These are phyloP conservation scores for Schizaphis graminum DNA, from an alignment of 2,888 invertebrate species.

Conservation along the genomic window DNA sequence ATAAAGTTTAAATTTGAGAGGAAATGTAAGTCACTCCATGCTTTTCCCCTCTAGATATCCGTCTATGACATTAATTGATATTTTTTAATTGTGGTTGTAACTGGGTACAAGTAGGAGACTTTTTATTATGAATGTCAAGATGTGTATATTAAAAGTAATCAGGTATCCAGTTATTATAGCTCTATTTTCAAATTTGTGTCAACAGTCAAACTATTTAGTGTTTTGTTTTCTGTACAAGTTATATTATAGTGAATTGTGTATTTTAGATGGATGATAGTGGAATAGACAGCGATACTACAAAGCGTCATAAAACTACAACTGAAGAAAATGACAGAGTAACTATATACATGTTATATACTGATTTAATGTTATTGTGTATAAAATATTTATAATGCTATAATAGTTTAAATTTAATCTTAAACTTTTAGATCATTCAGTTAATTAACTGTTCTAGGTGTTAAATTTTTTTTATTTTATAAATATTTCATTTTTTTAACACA, in stretches of 20 bases:
- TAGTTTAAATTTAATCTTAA: background rate
- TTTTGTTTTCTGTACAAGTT: background rate
- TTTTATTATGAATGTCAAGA: background rate
- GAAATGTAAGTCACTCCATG: too few relatives aligned
- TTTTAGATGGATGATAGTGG: slow-evolving; percentile 74
- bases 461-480: background rate
- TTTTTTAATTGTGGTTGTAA: background rate
- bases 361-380: background rate
- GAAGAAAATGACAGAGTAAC: slow-evolving; percentile 53
- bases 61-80: background rate
- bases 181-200: background rate
- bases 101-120: background rate
- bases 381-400: background rate
- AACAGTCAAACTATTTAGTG: background rate
- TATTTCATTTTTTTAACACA: background rate
- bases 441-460: background rate
- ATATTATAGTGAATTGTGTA: background rate
- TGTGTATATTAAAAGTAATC: background rate
- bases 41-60: background rate
- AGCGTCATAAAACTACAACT: slow-evolving; percentile 66
- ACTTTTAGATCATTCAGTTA: background rate
- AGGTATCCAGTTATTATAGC: background rate
- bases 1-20: too few relatives aligned
- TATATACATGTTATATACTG: background rate
- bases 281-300: slow-evolving; percentile 73